phyloP scores from a whole-genome alignment of 2,888 invertebrate genomes.

The Pandemis heparana region DNA sequence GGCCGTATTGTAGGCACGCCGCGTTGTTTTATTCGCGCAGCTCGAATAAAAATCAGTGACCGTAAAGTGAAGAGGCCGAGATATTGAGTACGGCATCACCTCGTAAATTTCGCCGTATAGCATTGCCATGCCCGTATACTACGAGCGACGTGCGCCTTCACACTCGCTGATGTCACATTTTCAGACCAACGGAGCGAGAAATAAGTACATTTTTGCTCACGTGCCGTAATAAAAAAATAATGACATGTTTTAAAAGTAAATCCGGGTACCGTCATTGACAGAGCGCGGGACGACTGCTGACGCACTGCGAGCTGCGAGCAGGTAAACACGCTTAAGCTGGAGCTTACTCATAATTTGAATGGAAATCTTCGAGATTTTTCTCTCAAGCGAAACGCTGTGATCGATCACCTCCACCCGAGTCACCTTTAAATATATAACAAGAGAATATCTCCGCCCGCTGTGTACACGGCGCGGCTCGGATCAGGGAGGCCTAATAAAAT shows the following conservation, averaged over 20 bases:
- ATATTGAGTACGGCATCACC: slow-evolving; percentile 74
- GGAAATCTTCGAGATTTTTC: slow-evolving; percentile 35
- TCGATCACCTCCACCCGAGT: slow-evolving; percentile 36
- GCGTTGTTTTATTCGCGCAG: slow-evolving; percentile 52
- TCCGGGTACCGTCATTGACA: slow-evolving; percentile 50
- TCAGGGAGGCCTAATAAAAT: slow-evolving; percentile 42
- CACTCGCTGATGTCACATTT: slow-evolving; percentile 84
- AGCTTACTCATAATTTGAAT: slow-evolving; percentile 39
- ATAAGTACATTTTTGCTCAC: slow-evolving; percentile 85
- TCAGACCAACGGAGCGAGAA: slow-evolving; percentile 84
- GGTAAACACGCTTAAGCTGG: slow-evolving; percentile 35
- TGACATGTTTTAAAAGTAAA: slow-evolving; percentile 82
- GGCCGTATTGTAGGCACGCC: slow-evolving; percentile 43
- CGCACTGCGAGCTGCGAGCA: slow-evolving; percentile 22
- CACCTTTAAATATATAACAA: slow-evolving; percentile 31
- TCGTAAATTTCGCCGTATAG: slow-evolving; percentile 69
- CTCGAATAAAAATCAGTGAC: slow-evolving; percentile 75
- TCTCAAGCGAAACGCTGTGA: slow-evolving; percentile 12
- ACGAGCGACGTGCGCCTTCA: slow-evolving; percentile 66
- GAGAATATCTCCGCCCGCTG: slow-evolving; percentile 24
- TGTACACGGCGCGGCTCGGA: slow-evolving; percentile 29
- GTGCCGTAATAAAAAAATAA: slow-evolving; percentile 82
- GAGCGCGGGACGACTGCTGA: slow-evolving; percentile 17
- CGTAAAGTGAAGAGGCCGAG: slow-evolving; percentile 75
- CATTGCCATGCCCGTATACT: slow-evolving; percentile 30